phyloP scores from a whole-genome alignment of 1,140 invertebrate genomes.

The Frieseomelitta varia region DNA sequence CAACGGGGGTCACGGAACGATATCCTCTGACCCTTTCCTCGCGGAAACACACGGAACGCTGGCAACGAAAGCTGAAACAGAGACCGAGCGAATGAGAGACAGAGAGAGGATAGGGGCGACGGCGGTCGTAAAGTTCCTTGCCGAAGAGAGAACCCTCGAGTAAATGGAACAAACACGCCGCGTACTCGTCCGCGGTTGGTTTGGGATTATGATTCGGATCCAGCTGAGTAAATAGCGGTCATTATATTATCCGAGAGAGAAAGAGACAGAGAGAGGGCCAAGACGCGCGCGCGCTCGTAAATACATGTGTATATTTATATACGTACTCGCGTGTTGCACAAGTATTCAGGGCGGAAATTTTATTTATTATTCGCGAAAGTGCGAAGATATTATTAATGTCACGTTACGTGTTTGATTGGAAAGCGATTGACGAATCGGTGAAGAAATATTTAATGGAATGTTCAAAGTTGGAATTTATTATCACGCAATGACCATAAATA shows the following conservation, averaged over 20 bases:
- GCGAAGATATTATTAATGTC: too few species aligned
- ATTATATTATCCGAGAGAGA: conserved; percentile 44
- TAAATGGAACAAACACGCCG: conserved; percentile 68
- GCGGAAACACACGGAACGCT: conserved; percentile 38
- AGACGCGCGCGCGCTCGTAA: too few species aligned
- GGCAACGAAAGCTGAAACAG: background rate
- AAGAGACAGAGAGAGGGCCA: background rate
- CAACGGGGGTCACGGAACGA: conserved; percentile 37
- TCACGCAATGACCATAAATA: background rate
- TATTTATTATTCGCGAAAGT: background rate
- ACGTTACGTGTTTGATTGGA: background rate
- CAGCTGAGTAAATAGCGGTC: conserved; percentile 65
- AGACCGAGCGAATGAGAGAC: background rate
- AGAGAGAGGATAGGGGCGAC: background rate
- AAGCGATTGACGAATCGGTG: background rate
- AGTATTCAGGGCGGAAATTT: background rate
- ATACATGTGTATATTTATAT: too few species aligned
- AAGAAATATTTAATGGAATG: background rate
- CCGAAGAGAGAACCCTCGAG: conserved; percentile 60
- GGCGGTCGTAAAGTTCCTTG: conserved; percentile 56
- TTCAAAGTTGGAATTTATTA: background rate
- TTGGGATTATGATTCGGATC: conserved; percentile 66
- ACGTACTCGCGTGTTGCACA: too few species aligned
- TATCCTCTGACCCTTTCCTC: conserved; percentile 33
- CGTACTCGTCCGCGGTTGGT: conserved; percentile 51